Evolutionary conservation across 2,113 vertebrate genomes (phyloP).

Genomic region (Dendropsophus ebraccatus): DNA sequence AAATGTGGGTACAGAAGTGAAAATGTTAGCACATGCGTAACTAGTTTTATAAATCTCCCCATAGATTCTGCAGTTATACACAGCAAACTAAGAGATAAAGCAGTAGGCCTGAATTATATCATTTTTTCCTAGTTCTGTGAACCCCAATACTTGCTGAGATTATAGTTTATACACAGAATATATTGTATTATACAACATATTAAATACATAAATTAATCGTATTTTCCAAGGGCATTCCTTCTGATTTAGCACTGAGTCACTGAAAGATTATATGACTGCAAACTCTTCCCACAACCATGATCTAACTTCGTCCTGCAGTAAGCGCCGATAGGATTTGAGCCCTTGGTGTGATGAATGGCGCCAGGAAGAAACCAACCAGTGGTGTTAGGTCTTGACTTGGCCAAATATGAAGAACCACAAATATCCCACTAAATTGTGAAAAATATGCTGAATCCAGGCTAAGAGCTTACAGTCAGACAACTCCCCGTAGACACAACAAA

Average conservation of each 20-base stretch:
- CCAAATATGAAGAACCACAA: constrained; percentile 43
- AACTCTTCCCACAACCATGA: constrained; percentile 27
- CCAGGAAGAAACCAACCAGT: constrained; percentile 33
- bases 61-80: no score
- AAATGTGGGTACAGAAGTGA: no score
- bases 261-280: background rate
- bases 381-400: constrained; percentile 46
- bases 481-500: background rate
- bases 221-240: background rate
- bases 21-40: no score
- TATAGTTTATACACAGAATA: background rate
- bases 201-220: background rate
- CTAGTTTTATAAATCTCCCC: no score
- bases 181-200: background rate
- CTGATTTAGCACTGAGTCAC: background rate
- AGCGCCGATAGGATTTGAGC: constrained; percentile 38
- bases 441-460: constrained; percentile 40
- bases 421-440: constrained; percentile 38
- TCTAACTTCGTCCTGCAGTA: constrained; percentile 7
- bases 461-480: background rate
- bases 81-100: no score
- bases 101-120: no score
- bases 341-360: constrained; percentile 37
- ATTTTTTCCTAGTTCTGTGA: background rate
- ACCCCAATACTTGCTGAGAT: background rate